These are phyloP conservation scores for Empidonax traillii DNA, from an alignment of 2,113 vertebrate genomes.

Conservation along the genomic window DNA sequence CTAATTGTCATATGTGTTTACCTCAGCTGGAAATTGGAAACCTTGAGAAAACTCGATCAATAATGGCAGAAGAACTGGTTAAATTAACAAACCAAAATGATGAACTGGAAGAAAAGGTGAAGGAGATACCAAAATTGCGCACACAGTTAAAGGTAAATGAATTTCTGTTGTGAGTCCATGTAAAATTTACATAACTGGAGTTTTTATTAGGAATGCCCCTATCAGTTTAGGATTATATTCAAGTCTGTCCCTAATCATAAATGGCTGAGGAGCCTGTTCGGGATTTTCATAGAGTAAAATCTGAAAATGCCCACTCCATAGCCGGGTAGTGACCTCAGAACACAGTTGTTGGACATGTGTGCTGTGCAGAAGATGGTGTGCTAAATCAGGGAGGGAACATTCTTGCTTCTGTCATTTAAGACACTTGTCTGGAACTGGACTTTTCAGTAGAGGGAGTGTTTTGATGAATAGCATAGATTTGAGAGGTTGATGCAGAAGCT, in stretches of 20 bases:
- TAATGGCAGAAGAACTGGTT: slow-evolving; percentile 95
- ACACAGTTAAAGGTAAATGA: slow-evolving; percentile 84
- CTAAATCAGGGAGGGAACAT: background rate
- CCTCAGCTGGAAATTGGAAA: slow-evolving; percentile 89
- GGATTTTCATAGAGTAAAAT: background rate
- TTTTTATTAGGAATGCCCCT: background rate
- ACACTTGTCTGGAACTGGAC: background rate
- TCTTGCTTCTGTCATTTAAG: background rate
- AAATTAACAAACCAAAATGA: slow-evolving; percentile 95
- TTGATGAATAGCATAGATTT: background rate
- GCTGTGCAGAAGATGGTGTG: background rate
- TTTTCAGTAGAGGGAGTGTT: background rate
- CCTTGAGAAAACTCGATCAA: slow-evolving; percentile 91
- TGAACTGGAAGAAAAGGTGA: slow-evolving; percentile 92
- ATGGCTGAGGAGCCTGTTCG: background rate
- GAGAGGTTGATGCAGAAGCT: background rate
- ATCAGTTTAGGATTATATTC: background rate
- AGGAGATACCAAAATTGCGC: slow-evolving; percentile 87
- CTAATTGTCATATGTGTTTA: background rate
- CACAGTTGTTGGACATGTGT: background rate
- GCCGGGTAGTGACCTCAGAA: background rate
- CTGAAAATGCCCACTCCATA: background rate
- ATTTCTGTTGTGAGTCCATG: background rate
- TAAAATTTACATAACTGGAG: background rate
- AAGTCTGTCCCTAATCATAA: background rate